phyloP scores from a whole-genome alignment of 2,888 invertebrate species.

The Dasysyrphus tricinctus region DNA sequence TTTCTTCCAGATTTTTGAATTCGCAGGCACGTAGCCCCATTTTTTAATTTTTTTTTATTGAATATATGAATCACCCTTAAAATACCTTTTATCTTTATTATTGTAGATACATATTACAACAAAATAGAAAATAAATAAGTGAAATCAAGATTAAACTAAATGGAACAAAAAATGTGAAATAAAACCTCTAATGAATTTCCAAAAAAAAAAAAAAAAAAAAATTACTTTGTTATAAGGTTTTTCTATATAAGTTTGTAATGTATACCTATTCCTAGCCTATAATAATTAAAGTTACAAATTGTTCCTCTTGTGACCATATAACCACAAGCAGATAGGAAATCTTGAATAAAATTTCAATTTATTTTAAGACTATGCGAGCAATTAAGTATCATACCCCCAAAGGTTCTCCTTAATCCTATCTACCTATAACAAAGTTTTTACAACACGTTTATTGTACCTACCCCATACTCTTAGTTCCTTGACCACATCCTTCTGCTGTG shows the following conservation, averaged over 20 bases:
- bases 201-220: too few species aligned
- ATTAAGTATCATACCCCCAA: constrained; percentile 38
- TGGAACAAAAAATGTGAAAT: not conserved
- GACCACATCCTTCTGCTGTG: constrained; percentile 31
- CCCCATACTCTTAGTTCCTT: constrained; percentile 1
- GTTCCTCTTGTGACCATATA: constrained; percentile 57
- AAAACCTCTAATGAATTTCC: not conserved
- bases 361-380: constrained; percentile 46
- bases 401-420: constrained; percentile 6
- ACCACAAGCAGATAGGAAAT: constrained; percentile 47
- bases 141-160: not conserved
- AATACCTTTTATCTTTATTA: not conserved
- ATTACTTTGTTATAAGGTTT: not conserved
- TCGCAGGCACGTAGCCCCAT: too few species aligned
- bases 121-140: too few species aligned
- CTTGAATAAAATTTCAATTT: constrained; percentile 74
- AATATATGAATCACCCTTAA: not conserved
- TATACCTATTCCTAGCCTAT: not conserved
- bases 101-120: too few species aligned
- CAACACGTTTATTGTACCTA: not conserved
- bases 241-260: not conserved
- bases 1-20: too few species aligned
- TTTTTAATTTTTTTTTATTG: not conserved
- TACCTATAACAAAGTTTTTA: constrained; percentile 7
- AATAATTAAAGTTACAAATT: constrained; percentile 67